Evolutionary conservation across 2,888 invertebrate genomes (phyloP).

Genomic region (Metalampra italica): DNA sequence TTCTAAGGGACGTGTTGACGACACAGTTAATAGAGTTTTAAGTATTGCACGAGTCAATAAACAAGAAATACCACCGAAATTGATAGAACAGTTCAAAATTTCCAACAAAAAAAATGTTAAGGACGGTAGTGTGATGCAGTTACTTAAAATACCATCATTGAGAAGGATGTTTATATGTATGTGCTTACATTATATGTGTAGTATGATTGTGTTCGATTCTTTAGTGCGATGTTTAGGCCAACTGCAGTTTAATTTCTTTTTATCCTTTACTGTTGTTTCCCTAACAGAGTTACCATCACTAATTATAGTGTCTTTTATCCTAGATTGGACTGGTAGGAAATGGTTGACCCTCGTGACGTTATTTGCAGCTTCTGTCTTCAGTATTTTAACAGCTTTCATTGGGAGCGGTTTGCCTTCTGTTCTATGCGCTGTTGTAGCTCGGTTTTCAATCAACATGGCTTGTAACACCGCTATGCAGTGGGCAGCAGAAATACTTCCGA

Average conservation of each 20-base stretch:
- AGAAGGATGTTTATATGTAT: constrained; percentile 41
- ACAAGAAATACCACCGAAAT: constrained; percentile 34
- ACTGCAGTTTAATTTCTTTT: constrained; percentile 50
- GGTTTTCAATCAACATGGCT: constrained; percentile 52
- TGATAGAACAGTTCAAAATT: constrained; percentile 43
- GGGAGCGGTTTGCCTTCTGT: constrained; percentile 44
- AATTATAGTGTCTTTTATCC: constrained; percentile 41
- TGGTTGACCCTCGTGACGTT: constrained; percentile 34
- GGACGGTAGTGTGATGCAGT: constrained; percentile 30
- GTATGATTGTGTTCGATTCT: constrained; percentile 46
- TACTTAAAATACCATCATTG: constrained; percentile 39
- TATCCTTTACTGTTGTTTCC: constrained; percentile 54
- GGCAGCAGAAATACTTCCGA: constrained; percentile 57
- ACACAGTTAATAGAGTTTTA: constrained; percentile 41
- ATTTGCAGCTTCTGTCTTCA: constrained; percentile 33
- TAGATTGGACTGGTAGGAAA: constrained; percentile 52
- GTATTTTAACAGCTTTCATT: constrained; percentile 40
- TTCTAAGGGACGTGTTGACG: constrained; percentile 46
- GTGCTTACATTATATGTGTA: constrained; percentile 45
- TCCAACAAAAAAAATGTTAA: constrained; percentile 17
- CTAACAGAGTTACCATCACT: constrained; percentile 56
- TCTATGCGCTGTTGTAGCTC: constrained; percentile 47
- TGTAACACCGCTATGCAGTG: constrained; percentile 46
- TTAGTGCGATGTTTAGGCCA: constrained; percentile 49
- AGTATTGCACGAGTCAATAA: constrained; percentile 44